phyloP scores from a whole-genome alignment of 2,888 invertebrate species.

The Busseola fusca region DNA sequence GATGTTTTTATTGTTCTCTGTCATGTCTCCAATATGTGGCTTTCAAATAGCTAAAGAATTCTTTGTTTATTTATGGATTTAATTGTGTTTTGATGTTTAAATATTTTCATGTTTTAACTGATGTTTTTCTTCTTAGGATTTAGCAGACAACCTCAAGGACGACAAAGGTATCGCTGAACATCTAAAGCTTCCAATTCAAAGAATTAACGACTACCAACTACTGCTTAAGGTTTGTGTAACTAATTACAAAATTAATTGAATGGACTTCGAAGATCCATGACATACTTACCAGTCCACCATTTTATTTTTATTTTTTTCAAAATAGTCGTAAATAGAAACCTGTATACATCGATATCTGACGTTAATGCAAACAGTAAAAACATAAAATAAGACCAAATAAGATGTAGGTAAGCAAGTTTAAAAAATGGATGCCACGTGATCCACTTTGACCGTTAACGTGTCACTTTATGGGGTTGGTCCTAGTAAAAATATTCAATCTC shows the following conservation, averaged over 20 bases:
- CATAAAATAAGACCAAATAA: no score
- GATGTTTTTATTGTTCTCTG: constrained; percentile 36
- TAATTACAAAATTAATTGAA: not conserved
- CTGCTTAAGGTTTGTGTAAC: constrained; percentile 93
- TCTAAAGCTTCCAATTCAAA: constrained; percentile 97
- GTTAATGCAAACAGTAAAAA: no score
- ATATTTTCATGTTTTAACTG: constrained; percentile 6
- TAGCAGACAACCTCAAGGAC: constrained; percentile 95
- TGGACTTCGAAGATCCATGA: no score
- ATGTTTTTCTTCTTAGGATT: constrained; percentile 90
- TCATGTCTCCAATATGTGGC: constrained; percentile 37
- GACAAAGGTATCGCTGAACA: constrained; percentile 97
- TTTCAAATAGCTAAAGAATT: constrained; percentile 35
- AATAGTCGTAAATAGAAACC: no score
- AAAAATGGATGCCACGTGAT: no score
- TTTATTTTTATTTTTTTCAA: no score
- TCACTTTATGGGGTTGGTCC: no score
- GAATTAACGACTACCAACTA: constrained; percentile 98
- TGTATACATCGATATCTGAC: no score
- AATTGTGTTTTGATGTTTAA: constrained; percentile 6
- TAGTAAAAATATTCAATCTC: no score
- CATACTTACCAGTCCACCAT: no score
- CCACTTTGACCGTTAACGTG: no score
- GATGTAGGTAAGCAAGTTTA: no score
- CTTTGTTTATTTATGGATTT: constrained; percentile 22